Conservation (phyloP, 2,113 vertebrate genomes). For the Erythrocercus mccallii region DNA sequence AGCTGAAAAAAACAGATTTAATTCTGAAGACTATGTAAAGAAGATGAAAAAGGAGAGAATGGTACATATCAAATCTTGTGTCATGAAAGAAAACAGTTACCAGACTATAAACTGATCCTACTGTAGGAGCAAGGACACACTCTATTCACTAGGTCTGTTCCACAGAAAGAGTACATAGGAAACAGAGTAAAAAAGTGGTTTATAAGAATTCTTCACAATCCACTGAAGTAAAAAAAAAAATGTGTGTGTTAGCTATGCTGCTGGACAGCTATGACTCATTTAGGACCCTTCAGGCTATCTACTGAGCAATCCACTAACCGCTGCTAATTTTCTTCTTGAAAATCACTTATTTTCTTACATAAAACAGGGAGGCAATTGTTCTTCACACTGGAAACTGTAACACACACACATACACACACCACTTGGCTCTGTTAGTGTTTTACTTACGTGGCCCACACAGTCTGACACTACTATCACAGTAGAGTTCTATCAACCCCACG, state of each 20-base stretch:
- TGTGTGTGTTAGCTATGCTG: neutral
- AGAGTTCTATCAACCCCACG: neutral
- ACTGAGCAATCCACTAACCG: neutral
- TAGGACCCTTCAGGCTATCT: neutral
- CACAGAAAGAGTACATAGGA: neutral
- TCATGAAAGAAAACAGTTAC: neutral
- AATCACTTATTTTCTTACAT: neutral
- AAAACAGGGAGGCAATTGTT: neutral
- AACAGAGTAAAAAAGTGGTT: neutral
- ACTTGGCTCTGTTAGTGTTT: neutral
- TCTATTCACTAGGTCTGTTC: neutral
- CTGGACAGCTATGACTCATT: neutral
- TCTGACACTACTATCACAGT: neutral
- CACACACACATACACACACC: neutral
- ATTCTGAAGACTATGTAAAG: neutral
- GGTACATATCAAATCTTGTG: neutral
- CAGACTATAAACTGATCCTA: neutral
- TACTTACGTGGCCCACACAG: rapidly evolving
- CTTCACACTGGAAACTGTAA: neutral
- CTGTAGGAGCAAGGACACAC: neutral
- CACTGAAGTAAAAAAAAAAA: neutral
- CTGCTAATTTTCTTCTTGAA: neutral
- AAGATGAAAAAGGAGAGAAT: neutral
- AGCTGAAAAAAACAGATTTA: neutral
- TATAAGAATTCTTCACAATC: neutral